phyloP scores from a whole-genome alignment of 2,888 invertebrate genomes.

The Epistrophe eligans region DNA sequence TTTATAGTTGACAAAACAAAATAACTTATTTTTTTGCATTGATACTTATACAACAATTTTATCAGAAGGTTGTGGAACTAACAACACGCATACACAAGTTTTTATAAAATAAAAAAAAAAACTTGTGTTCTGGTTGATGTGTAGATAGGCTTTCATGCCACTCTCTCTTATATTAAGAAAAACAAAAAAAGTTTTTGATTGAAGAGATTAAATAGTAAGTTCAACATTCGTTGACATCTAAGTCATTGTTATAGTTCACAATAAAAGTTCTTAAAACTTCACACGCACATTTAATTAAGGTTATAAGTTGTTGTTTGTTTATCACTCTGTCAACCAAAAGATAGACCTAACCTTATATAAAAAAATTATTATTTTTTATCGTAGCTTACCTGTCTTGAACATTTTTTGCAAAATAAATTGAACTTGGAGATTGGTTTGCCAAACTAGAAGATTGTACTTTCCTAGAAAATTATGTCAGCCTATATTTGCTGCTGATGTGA shows the following conservation, averaged over 20 bases:
- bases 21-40: neutral
- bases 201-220: slow-evolving; percentile 10
- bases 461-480: too few species aligned
- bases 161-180: neutral
- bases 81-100: neutral
- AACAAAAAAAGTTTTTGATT: neutral
- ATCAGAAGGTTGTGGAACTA: neutral
- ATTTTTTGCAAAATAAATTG: too few species aligned
- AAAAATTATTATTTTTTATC: too few species aligned
- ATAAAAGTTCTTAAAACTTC: neutral
- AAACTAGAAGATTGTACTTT: too few species aligned
- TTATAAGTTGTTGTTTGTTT: neutral
- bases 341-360: too few species aligned
- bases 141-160: neutral
- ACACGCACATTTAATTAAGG: slow-evolving; percentile 2
- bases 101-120: neutral
- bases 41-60: neutral
- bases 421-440: too few species aligned
- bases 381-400: too few species aligned
- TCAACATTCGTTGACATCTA: neutral
- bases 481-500: too few species aligned
- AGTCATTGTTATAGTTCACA: neutral
- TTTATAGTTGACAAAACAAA: neutral
- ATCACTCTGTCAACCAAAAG: too few species aligned
- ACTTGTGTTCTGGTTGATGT: neutral